Evolutionary conservation across 2,888 invertebrate species (phyloP), one percentile per base, ranked within the genome.

Genomic region (Anticlea derivata): DNA sequence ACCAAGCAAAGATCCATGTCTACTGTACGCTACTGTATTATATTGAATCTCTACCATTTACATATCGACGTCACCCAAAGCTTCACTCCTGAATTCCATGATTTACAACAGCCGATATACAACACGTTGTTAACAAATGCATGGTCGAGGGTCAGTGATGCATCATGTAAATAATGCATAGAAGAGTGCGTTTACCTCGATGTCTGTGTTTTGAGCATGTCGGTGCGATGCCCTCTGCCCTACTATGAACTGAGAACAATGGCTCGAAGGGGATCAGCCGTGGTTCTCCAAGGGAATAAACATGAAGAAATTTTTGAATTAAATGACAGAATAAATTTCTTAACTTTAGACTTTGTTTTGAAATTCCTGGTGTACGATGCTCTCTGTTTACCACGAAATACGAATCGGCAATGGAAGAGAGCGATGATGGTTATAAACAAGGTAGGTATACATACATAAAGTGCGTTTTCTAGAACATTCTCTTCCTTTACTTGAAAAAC

Each of bases 131-230:
- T 63, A 62, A 65, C 60, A 61, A 63, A 66, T 62, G 54, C 58
- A 54, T 60, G 57, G 55, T 56, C 47, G 50, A 64, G 70, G 75
- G 77, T 80, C 77, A 83, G 78, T 80, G 80, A 77, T 81, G 80
- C 80, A 78, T 67, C 70, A 62, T 47, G 61, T 84, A 79, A 78
- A 88, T 86, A 75, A 86, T 79, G 69, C 73, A 85, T 73, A 31
- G 58, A 55, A 7, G 61, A 78, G 86, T 76, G 66, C 86, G 59
- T 84, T 84, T 80, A 84, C 86, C 86, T 71, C 73, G 58, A 53
- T 73, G 85, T 81, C 85, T 84, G 84, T 75, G 78, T 82, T 70
- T 75, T 70, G 35, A 44, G 44, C 45, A 66, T 20, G 78, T 2
- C 38, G 13, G 50, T 29, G 45, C 45, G 39, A 50, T 50, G 50